Percentiles rank a stretch among this genome's conserved stretches.
Conservation (phyloP, 2,888 invertebrate species). For the Lysandra coridon region DNA sequence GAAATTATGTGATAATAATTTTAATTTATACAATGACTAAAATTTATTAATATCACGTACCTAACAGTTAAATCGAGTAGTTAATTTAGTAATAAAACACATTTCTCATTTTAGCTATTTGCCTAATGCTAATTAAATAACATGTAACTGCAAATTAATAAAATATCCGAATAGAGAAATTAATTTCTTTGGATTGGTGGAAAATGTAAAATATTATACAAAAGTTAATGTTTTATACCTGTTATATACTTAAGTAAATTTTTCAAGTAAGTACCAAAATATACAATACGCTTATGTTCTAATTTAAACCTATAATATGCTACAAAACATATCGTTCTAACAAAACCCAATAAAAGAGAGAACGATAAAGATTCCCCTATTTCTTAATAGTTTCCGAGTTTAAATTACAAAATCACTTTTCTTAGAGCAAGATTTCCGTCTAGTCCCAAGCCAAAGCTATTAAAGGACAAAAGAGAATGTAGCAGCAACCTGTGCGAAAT, state of each 20-base stretch:
- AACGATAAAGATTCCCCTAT: not conserved
- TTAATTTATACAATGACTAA: not conserved
- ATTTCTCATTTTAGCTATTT: not conserved
- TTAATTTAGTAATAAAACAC: conserved; percentile 9
- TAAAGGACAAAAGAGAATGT: conserved; percentile 51
- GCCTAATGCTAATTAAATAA: not conserved
- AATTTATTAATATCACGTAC: not conserved
- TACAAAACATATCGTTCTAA: not conserved
- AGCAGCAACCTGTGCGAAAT: conserved; percentile 65
- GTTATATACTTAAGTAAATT: not conserved
- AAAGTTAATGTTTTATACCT: not conserved
- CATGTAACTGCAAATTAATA: not conserved
- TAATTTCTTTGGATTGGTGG: not conserved
- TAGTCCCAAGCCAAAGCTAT: conserved; percentile 35
- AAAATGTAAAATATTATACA: not conserved
- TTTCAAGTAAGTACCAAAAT: not conserved
- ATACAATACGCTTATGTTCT: not conserved
- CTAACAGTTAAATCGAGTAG: not conserved
- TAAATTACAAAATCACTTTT: conserved; percentile 21
- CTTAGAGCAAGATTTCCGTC: conserved; percentile 32
- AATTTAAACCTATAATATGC: not conserved
- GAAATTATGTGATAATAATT: not conserved
- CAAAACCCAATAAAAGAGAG: not conserved
- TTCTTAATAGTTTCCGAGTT: not conserved
- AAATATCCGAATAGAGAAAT: not conserved